phyloP scores from a whole-genome alignment of 92 coral and sea anemone species.

The Meandrina meandrites region DNA sequence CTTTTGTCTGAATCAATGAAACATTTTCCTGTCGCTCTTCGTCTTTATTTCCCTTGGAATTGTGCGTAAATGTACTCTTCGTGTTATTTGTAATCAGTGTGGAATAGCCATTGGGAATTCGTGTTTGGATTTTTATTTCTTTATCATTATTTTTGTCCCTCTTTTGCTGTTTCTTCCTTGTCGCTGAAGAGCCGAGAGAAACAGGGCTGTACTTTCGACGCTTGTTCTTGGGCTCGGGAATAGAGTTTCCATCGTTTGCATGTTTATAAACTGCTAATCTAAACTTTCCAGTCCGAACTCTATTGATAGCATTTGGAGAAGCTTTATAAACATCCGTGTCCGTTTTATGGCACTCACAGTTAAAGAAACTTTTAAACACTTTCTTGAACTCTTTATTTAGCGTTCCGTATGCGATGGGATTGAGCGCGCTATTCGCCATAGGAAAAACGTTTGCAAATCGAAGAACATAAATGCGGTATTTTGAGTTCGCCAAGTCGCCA shows the following conservation, averaged over 20 bases:
- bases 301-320: neutral
- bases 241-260: constrained; percentile 39
- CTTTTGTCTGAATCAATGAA: neutral
- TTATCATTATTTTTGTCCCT: neutral
- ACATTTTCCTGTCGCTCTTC: neutral
- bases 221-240: constrained; percentile 23
- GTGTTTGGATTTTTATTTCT: neutral
- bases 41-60: neutral
- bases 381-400: constrained; percentile 89
- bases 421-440: constrained; percentile 98
- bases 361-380: constrained; percentile 86
- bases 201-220: constrained; percentile 43
- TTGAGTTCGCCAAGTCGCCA: constrained; percentile 72
- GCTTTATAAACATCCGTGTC: constrained; percentile 44
- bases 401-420: constrained; percentile 95
- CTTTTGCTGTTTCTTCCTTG: constrained; percentile 2
- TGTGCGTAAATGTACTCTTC: neutral
- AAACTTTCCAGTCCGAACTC: constrained; percentile 44
- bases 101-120: constrained; percentile 15
- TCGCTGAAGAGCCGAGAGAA: neutral
- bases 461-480: constrained; percentile 79
- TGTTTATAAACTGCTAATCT: constrained; percentile 74
- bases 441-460: constrained; percentile 95
- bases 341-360: constrained; percentile 60
- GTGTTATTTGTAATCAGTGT: neutral